Conservation (phyloP, 2,113 vertebrate genomes). For the Callospermophilus lateralis region DNA sequence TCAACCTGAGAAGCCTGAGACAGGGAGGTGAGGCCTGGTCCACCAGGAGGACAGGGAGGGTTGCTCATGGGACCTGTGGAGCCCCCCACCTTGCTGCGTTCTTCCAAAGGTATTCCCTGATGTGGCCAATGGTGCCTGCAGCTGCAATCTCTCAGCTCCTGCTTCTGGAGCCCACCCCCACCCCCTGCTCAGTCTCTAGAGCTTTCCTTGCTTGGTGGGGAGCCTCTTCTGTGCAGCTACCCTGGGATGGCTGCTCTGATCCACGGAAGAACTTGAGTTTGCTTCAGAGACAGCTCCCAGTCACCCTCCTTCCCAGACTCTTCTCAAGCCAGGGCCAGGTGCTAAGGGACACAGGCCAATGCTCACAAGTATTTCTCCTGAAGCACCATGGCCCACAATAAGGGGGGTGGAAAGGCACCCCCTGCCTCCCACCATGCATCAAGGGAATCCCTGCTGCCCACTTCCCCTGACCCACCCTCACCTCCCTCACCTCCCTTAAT, state of each 20-base stretch:
- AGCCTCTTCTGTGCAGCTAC: neutral
- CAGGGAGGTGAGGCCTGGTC: neutral
- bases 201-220: neutral
- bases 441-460: neutral
- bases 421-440: neutral
- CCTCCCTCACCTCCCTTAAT: neutral
- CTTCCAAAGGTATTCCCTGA: neutral
- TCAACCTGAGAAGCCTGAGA: neutral
- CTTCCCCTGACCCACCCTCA: neutral
- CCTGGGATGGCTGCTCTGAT: accelerated
- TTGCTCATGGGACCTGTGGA: neutral
- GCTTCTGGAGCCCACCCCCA: neutral
- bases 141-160: neutral
- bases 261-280: neutral
- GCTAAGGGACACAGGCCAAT: neutral
- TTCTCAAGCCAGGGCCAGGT: neutral
- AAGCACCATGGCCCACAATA: neutral
- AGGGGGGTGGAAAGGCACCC: neutral
- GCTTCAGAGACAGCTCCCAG: neutral
- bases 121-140: neutral
- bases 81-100: neutral
- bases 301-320: neutral
- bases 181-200: neutral
- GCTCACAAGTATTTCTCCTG: neutral
- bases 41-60: neutral